Conservation (phyloP, 2,888 invertebrate genomes). For the Hirtodrosophila trivittata region DNA sequence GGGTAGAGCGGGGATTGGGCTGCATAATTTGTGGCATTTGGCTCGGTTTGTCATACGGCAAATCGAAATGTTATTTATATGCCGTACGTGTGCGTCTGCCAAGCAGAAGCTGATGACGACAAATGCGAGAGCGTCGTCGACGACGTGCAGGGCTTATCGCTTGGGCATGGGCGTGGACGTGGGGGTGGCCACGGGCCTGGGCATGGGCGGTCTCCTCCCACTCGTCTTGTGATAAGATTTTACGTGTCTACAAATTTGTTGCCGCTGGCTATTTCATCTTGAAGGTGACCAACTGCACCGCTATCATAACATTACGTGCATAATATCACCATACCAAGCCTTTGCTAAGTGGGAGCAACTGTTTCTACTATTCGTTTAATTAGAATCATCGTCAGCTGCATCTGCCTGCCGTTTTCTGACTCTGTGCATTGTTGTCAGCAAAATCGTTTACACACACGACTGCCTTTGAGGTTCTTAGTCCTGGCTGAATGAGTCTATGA, state of each 20-base stretch:
- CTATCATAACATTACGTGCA: constrained; percentile 1
- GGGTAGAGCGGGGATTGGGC: constrained; percentile 12
- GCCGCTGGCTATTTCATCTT: background rate
- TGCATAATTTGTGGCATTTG: constrained; percentile 73
- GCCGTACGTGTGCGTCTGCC: constrained; percentile 67
- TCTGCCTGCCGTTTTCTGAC: background rate
- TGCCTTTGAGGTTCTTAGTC: background rate
- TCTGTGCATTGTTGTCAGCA: constrained; percentile 9
- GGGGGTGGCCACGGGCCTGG: background rate
- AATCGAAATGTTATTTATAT: constrained; percentile 77
- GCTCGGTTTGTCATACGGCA: constrained; percentile 75
- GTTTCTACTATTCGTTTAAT: constrained; percentile 18
- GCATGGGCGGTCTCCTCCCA: background rate
- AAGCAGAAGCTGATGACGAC: constrained; percentile 66
- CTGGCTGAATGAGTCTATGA: background rate
- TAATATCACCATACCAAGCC: background rate
- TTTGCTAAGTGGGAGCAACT: too few relatives aligned
- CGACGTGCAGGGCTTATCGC: constrained; percentile 73
- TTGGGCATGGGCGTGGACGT: constrained; percentile 24
- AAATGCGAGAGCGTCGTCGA: constrained; percentile 69
- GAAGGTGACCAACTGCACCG: constrained; percentile 16
- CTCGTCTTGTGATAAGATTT: constrained; percentile 62
- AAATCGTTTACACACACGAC: constrained; percentile 13
- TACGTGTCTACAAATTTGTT: constrained; percentile 67
- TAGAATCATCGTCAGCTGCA: constrained; percentile 27